phyloP scores from a whole-genome alignment of 2,113 vertebrate genomes.

The Protomyctophum bolini region DNA sequence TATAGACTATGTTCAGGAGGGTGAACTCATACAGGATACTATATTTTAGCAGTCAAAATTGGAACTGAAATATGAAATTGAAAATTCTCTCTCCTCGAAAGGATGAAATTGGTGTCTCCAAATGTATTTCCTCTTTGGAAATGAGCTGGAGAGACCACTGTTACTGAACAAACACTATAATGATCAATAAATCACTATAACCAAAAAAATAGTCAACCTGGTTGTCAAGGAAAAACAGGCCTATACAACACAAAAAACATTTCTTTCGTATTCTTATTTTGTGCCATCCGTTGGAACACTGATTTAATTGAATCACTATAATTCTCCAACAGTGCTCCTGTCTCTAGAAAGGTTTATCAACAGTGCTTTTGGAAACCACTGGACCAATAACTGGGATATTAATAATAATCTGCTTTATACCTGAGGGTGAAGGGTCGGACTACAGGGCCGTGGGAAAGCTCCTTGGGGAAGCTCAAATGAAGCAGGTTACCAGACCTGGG shows the following conservation, averaged over 20 bases:
- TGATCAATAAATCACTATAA: conserved; percentile 6
- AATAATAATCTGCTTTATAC: conserved; percentile 53
- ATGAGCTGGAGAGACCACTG: neutral
- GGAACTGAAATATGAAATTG: no score
- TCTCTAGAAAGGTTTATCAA: conserved; percentile 14
- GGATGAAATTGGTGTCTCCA: no score
- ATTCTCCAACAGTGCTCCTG: conserved; percentile 31
- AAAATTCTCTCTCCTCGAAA: no score
- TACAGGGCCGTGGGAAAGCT: conserved; percentile 49
- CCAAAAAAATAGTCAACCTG: conserved; percentile 6
- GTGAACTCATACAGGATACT: no score
- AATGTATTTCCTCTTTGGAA: neutral
- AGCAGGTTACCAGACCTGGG: conserved; percentile 56
- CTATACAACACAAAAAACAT: neutral
- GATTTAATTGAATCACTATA: conserved; percentile 32
- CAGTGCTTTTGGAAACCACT: neutral
- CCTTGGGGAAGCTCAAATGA: conserved; percentile 54
- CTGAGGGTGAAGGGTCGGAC: conserved; percentile 59
- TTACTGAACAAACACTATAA: conserved; percentile 11
- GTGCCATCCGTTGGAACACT: conserved; percentile 11
- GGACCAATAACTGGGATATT: conserved; percentile 24
- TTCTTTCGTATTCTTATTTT: conserved; percentile 10
- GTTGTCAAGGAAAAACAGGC: no score
- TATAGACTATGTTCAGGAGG: neutral
- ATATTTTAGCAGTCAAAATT: no score